phyloP scores from a whole-genome alignment of 2,113 vertebrate genomes.

The Tapirus terrestris region DNA sequence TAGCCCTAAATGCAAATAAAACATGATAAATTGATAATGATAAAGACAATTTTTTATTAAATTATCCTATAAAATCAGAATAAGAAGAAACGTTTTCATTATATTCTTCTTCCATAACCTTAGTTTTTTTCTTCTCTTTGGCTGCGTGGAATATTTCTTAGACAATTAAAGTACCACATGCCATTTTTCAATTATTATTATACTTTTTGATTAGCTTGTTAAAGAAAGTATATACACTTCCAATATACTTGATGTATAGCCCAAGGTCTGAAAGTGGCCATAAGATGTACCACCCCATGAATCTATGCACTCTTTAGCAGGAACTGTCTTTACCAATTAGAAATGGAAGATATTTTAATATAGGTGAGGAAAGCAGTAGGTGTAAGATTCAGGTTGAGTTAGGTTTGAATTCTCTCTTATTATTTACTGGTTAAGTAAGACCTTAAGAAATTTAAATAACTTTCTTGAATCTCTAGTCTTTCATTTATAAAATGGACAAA shows the following conservation, averaged over 20 bases:
- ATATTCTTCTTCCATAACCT: background rate
- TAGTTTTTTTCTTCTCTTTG: background rate
- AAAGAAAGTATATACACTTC: background rate
- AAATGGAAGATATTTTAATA: conserved; percentile 7
- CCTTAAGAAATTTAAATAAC: background rate
- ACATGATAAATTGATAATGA: background rate
- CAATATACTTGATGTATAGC: background rate
- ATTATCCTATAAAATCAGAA: background rate
- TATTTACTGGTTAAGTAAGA: background rate
- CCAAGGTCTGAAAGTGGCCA: background rate
- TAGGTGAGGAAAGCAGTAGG: background rate
- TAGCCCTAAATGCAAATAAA: conserved; percentile 39
- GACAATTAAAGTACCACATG: background rate
- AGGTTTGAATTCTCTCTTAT: background rate
- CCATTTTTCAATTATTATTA: background rate
- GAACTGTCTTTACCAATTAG: background rate
- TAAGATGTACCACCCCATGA: background rate
- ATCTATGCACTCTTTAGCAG: background rate
- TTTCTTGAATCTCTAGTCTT: background rate
- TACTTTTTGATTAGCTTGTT: background rate
- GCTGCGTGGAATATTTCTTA: background rate
- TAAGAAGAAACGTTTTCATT: background rate
- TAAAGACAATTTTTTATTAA: background rate
- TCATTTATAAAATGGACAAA: background rate
- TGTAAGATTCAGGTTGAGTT: background rate